phyloP scores from a whole-genome alignment of 2,888 invertebrate genomes.

The Petrophora chlorosata region DNA sequence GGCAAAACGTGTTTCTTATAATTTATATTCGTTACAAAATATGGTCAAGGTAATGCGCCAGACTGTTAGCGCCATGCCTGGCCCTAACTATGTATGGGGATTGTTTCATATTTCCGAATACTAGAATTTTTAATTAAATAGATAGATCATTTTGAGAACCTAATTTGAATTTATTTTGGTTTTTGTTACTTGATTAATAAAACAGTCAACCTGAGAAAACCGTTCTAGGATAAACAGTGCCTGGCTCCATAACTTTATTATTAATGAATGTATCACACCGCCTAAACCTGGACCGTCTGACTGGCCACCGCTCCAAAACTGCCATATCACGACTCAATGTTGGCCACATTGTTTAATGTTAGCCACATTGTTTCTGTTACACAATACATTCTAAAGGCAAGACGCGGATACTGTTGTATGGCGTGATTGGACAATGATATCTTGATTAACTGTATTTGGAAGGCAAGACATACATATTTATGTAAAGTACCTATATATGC shows the following conservation, averaged over 20 bases:
- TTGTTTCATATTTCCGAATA: no score
- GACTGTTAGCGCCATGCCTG: no score
- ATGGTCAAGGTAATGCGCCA: neutral
- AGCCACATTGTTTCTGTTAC: conserved; percentile 31
- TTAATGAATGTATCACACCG: neutral
- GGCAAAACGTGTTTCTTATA: neutral
- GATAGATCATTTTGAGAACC: no score
- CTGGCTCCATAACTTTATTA: neutral
- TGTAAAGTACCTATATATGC: neutral
- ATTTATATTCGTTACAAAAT: neutral
- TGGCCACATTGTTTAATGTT: conserved; percentile 28
- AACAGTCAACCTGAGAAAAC: no score
- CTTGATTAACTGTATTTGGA: conserved; percentile 22
- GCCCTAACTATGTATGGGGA: no score
- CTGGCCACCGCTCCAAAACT: conserved; percentile 14
- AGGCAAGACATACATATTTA: neutral
- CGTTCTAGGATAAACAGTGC: no score
- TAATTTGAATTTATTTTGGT: no score
- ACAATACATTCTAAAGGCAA: conserved; percentile 28
- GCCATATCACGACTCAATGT: conserved; percentile 23
- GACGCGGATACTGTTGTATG: conserved; percentile 17
- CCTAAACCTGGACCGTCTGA: neutral
- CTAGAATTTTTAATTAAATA: no score
- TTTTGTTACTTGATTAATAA: no score
- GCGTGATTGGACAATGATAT: conserved; percentile 26